Percentiles rank a stretch among this genome's conserved stretches.
Conservation (phyloP, 2,113 vertebrate species). For the zebrafish (Danio rerio) region DNA sequence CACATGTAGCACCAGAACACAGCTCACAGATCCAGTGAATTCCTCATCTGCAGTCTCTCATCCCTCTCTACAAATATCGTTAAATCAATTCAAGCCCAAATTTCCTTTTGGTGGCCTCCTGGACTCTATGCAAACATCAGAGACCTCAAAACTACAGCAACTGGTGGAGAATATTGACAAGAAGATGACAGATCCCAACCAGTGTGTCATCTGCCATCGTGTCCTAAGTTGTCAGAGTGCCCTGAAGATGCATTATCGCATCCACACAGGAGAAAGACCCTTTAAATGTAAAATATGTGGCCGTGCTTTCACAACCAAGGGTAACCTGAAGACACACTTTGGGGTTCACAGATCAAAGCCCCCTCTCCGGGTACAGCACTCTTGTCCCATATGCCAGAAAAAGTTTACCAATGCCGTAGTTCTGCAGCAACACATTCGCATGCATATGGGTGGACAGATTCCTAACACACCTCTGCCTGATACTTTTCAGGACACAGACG, state of each 20-base stretch:
- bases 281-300: conserved; percentile 99
- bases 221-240: conserved; percentile 99
- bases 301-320: conserved; percentile 98
- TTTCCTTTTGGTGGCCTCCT: conserved; percentile 97
- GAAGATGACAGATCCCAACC: conserved; percentile 99
- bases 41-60: conserved; percentile 79
- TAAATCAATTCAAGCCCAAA: conserved; percentile 94
- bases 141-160: conserved; percentile 98
- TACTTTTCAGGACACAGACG: conserved; percentile 92
- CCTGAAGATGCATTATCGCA: conserved; percentile 99
- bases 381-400: conserved; percentile 99
- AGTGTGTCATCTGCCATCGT: conserved; percentile 97
- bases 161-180: conserved; percentile 99
- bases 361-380: conserved; percentile 95
- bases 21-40: conserved; percentile 76
- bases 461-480: conserved; percentile 93
- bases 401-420: conserved; percentile 99
- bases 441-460: conserved; percentile 99
- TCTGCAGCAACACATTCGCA: conserved; percentile 97
- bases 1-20: conserved; percentile 65
- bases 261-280: conserved; percentile 96
- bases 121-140: conserved; percentile 99
- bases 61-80: conserved; percentile 85
- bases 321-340: conserved; percentile 98
- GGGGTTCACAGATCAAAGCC: conserved; percentile 98